Base-by-base conservation (phyloP, 1,140 invertebrate species). In the Brachionus angularis region DNA sequence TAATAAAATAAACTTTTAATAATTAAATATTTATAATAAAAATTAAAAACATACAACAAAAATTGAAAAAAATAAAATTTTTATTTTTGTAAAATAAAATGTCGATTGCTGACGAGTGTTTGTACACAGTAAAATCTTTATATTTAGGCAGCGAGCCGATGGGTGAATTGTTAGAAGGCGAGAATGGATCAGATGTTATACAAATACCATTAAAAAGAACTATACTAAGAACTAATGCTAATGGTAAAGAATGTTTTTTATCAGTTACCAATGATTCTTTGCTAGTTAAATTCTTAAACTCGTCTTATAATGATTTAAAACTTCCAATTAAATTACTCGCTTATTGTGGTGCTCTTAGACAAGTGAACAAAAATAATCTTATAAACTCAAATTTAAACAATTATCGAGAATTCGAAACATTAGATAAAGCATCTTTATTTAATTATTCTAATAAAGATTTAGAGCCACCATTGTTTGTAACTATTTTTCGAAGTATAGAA, bases 111-210 rank as follows among this genome's bases (percentile, higher is more conserved):
- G 53, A 67, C 14, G 62, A 67, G 12, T 23, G 14, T 21, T 47
- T 14, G 8, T 46, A 29, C 12, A 50, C 42, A 34, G 47, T 67
- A 8, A 50, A 47, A 12, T 39, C 62, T 8, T 34, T 47, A 42
- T 67, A 67, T 29, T 67, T 67, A 42, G 62, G 62, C 23, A 47
- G 39, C 3, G 62, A 67, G 31, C 62, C 62, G 21, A 67, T 67
- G 62, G 62, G 62, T 23, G 62, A 67, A 27, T 25, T 67, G 7
- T 42, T 67, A 5, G 42, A 46, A 46, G 47, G 47, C n/a, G 62
- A 67, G 16, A 50, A 47, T 47, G 62, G 62, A 5, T 67, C 62
- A 12, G 62, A 67, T 67, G 62, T 50, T 16, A 50, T 67, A 5
- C 62, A 67, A 67, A 33, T 67, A 25, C 62, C 62, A 7, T 27